Base-by-base conservation (phyloP, 2,113 vertebrate genomes). In the Mormoops blainvillei region DNA sequence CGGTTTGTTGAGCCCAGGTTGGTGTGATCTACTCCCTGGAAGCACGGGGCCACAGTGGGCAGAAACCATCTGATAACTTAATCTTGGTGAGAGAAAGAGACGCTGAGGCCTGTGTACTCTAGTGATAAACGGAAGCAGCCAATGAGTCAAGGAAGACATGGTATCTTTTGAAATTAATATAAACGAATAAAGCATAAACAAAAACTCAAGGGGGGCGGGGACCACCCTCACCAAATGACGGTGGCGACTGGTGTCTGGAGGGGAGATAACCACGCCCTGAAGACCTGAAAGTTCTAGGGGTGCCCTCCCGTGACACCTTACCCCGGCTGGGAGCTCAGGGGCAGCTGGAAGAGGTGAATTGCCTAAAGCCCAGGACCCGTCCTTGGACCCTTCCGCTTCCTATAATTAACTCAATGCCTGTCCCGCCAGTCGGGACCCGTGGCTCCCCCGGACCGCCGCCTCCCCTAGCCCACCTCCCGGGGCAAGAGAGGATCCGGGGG, bases 51-150 rank as follows among this genome's bases (percentile, higher is more conserved):
- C 94, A 63, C 61, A 26, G 1, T 0, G 33, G 31, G 71, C 92
- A 96, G 68, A 93, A 81, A 85, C 68, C 94, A 15, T 43, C 85
- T 82, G 96, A 92, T 96, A 96, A 92, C 52, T 92, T 96, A 63
- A 95, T 97, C 94, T 92, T 20, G 70, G 11, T 41, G 52, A 48
- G 19, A 73, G 87, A 41, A 33, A 31, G 81, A 77, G 86, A n/a
- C 65, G 6, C 61, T 0, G 33, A 56, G 94, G 95, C 96, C 94
- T 92, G 90, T 91, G 95, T 16, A 28, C 61, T 81, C 70, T 4
- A 50, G 67, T 43, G 97, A 94, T 95, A 96, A 92, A 86, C 65
- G 4, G 65, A 92, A 89, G 61, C 87, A 76, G 89, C 58, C 28
- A 89, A 28, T 3, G 90, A 87, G 65, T 80, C 88, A 68, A 82